Evolutionary conservation across 2,113 vertebrate species (phyloP).

Genomic region (Dromaius novaehollandiae): DNA sequence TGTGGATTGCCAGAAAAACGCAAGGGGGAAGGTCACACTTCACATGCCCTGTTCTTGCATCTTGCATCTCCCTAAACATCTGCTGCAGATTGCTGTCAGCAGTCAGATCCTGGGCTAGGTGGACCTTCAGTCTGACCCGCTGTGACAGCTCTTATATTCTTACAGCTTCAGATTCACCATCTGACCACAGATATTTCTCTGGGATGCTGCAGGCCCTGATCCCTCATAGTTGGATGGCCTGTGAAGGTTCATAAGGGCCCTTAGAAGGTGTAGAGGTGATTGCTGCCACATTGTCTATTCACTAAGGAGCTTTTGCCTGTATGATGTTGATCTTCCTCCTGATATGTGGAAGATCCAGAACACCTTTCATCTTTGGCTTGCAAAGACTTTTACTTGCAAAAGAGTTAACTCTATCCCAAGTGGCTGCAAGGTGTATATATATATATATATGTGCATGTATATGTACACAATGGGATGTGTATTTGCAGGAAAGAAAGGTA

Average conservation of each 20-base stretch:
- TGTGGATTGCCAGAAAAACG: background rate
- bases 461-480: background rate
- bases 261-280: background rate
- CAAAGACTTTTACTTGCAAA: background rate
- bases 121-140: background rate
- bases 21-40: background rate
- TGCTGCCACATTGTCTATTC: background rate
- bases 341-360: background rate
- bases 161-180: background rate
- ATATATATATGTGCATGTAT: too few relatives aligned
- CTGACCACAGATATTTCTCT: background rate
- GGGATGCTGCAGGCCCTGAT: background rate
- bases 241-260: background rate
- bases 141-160: background rate
- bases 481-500: background rate
- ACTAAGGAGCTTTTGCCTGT: background rate
- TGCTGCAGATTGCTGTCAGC: background rate
- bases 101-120: fast-evolving
- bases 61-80: background rate
- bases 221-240: background rate
- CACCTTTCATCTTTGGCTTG: background rate
- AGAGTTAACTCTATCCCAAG: background rate
- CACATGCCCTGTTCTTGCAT: background rate
- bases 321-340: background rate
- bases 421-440: background rate